Evolutionary conservation across 2,113 vertebrate genomes (phyloP).

Genomic region (Cettia cetti): DNA sequence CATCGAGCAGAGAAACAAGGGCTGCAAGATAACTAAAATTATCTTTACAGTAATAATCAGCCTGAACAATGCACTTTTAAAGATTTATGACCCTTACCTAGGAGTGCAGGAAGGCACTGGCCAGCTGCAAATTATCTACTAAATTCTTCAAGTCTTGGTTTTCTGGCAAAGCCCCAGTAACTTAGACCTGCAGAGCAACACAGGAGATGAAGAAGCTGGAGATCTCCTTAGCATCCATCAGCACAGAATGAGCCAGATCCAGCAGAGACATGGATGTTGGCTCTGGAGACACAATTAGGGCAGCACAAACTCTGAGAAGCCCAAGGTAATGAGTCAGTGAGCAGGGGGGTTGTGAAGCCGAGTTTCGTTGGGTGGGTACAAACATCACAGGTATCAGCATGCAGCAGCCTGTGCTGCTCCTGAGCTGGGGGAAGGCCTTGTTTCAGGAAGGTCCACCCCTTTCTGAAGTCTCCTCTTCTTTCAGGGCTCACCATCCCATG

Average conservation of each 20-base stretch:
- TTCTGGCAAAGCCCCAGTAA: not conserved
- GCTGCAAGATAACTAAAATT: not conserved
- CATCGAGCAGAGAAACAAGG: accelerated
- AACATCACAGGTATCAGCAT: not conserved
- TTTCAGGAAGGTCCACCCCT: not conserved
- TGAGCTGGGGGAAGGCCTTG: not conserved
- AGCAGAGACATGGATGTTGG: accelerated
- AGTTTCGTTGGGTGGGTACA: not conserved
- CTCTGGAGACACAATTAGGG: not conserved
- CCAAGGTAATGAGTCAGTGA: not conserved
- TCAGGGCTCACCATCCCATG: not conserved
- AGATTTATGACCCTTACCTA: not conserved
- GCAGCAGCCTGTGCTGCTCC: not conserved
- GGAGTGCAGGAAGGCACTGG: not conserved
- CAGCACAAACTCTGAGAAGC: not conserved
- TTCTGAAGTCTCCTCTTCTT: not conserved
- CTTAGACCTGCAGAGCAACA: not conserved
- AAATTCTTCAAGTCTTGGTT: not conserved
- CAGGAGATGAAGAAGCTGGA: not conserved
- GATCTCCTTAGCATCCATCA: not conserved
- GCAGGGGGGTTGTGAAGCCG: not conserved
- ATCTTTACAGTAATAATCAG: not conserved
- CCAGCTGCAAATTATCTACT: not conserved
- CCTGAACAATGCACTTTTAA: not conserved
- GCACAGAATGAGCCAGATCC: not conserved